Conservation (phyloP, 2,888 invertebrate species). For the Fissipunctia ypsillon region DNA sequence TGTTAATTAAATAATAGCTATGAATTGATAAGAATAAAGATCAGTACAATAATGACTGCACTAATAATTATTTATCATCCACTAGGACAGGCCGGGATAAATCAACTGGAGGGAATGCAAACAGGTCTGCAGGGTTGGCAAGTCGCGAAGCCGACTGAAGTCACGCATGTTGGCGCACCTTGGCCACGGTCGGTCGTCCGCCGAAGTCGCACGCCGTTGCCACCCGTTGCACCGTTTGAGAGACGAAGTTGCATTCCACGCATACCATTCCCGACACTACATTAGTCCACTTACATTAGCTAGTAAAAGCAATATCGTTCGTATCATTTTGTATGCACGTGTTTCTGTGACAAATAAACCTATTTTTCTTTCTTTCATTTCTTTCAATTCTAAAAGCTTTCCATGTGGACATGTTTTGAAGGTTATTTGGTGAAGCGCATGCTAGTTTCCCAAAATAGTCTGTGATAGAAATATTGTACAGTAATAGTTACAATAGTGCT, state of each 20-base stretch:
- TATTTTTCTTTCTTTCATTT: too few relatives aligned
- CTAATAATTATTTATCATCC: conserved; percentile 24
- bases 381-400: conserved; percentile 56
- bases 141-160: conserved; percentile 32
- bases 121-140: conserved; percentile 36
- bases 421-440: conserved; percentile 43
- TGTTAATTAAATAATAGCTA: conserved; percentile 24
- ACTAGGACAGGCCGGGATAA: conserved; percentile 34
- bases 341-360: too few relatives aligned
- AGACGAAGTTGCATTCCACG: conserved; percentile 80
- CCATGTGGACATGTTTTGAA: conserved; percentile 37
- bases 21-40: conserved; percentile 1
- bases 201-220: conserved; percentile 70
- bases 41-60: conserved; percentile 4
- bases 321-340: too few relatives aligned
- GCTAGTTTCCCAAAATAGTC: conserved; percentile 24
- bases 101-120: conserved; percentile 59
- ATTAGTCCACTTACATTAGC: conserved; percentile 58
- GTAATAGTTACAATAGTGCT: conserved; percentile 5
- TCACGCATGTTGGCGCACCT: conserved; percentile 57
- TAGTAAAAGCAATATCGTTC: conserved; percentile 53
- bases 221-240: conserved; percentile 71
- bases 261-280: conserved; percentile 78
- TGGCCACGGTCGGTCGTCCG: conserved; percentile 79
- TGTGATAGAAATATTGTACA: conserved; percentile 20